These are phyloP conservation scores for Eupelmus urozonus DNA, from an alignment of 2,888 invertebrate species.

Conservation along the genomic window DNA sequence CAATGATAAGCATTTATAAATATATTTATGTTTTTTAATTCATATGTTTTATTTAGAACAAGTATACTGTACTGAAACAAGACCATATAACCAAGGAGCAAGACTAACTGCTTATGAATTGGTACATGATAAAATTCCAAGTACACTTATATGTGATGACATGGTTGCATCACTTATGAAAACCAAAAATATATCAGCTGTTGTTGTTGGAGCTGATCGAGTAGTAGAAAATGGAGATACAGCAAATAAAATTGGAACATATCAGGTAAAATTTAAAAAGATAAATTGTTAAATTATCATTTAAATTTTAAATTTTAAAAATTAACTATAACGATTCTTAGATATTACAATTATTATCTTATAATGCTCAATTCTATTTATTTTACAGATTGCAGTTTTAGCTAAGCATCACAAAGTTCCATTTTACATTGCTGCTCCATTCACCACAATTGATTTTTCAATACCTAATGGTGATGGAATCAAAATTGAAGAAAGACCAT, in stretches of 20 bases:
- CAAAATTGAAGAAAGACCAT: slow-evolving; percentile 95
- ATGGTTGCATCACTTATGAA: slow-evolving; percentile 96
- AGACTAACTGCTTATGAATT: slow-evolving; percentile 97
- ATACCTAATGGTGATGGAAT: slow-evolving; percentile 90
- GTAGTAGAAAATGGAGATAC: slow-evolving; percentile 98
- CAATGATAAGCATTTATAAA: no score
- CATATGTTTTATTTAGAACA: slow-evolving; percentile 81
- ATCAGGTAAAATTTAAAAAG: slow-evolving; percentile 82
- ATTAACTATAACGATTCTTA: background rate
- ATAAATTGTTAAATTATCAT: background rate
- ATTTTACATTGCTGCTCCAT: slow-evolving; percentile 96
- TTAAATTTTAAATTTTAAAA: slow-evolving; percentile 11
- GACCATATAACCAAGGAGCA: slow-evolving; percentile 98
- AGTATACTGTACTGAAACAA: slow-evolving; percentile 97
- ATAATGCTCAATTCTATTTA: slow-evolving; percentile 46
- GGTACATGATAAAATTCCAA: slow-evolving; percentile 93
- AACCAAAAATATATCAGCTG: slow-evolving; percentile 89
- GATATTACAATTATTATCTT: background rate
- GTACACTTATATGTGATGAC: slow-evolving; percentile 95
- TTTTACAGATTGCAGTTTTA: slow-evolving; percentile 87
- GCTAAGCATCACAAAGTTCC: slow-evolving; percentile 94
- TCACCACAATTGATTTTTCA: slow-evolving; percentile 91
- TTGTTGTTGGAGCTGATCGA: slow-evolving; percentile 98
- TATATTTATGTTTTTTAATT: no score
- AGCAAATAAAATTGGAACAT: slow-evolving; percentile 98